Evolutionary conservation across 37 sponge, comb jelly and placozoan species (phyloP).

Genomic region (Ianthella basta): DNA sequence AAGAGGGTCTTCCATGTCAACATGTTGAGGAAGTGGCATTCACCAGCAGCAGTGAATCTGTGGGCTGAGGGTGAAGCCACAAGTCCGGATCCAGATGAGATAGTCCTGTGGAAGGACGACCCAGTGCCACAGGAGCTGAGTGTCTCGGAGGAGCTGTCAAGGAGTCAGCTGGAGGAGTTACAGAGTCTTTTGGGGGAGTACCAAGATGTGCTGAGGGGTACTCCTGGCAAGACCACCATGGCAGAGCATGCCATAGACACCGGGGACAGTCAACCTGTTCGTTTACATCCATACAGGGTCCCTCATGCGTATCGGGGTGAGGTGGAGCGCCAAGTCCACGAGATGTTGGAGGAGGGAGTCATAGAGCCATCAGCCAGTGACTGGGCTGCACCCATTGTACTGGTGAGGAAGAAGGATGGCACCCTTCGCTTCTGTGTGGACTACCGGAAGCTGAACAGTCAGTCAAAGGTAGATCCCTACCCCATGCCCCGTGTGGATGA

Average conservation of each 20-base stretch:
- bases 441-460: conserved; percentile 57
- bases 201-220: conserved; percentile 11
- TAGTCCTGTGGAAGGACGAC: too few species aligned
- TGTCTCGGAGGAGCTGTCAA: too few species aligned
- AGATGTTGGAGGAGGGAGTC: conserved; percentile 44
- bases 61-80: too few species aligned
- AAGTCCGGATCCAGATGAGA: too few species aligned
- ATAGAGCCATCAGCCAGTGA: conserved; percentile 55
- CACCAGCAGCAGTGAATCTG: too few species aligned
- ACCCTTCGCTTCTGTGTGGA: conserved; percentile 55
- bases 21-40: conserved; percentile 17
- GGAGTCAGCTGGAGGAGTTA: neutral
- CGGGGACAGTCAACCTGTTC: conserved; percentile 29
- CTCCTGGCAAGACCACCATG: conserved; percentile 15
- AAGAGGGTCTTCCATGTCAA: conserved; percentile 41
- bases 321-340: conserved; percentile 44
- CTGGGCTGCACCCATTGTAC: conserved; percentile 59
- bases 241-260: conserved; percentile 39
- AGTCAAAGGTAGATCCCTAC: conserved; percentile 52
- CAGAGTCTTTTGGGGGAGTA: conserved; percentile 16
- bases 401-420: conserved; percentile 65
- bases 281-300: conserved; percentile 40
- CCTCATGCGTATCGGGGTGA: conserved; percentile 39
- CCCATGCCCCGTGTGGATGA: conserved; percentile 71
- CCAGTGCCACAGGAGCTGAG: too few species aligned